phyloP scores from a whole-genome alignment of 2,113 vertebrate genomes.

The Clarias batrachus region DNA sequence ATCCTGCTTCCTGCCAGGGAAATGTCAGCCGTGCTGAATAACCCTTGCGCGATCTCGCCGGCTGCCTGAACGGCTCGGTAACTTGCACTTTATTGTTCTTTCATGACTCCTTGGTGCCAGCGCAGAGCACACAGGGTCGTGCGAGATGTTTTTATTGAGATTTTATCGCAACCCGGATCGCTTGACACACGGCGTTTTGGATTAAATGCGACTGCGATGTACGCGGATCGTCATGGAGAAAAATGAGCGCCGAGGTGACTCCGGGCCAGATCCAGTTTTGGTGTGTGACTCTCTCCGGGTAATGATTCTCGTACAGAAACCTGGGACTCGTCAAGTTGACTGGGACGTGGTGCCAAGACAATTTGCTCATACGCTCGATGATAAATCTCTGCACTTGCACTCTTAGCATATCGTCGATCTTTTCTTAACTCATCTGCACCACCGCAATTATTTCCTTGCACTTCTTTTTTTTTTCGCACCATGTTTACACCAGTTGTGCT shows the following conservation, averaged over 20 bases:
- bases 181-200: neutral
- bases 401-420: constrained; percentile 27
- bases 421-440: constrained; percentile 12
- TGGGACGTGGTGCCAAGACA: constrained; percentile 10
- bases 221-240: neutral
- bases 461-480: neutral
- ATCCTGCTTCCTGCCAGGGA: constrained; percentile 67
- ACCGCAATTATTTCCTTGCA: neutral
- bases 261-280: constrained; percentile 7
- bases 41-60: constrained; percentile 51
- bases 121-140: neutral
- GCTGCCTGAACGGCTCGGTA: constrained; percentile 56
- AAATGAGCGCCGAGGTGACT: constrained; percentile 11
- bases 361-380: constrained; percentile 15
- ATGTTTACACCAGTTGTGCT: neutral
- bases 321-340: constrained; percentile 39
- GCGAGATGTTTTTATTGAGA: neutral
- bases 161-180: neutral
- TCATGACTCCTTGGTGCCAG: constrained; percentile 6
- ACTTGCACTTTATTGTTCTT: constrained; percentile 57
- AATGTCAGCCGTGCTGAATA: constrained; percentile 64
- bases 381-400: constrained; percentile 30
- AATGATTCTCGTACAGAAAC: constrained; percentile 20
- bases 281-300: neutral
- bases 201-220: constrained; percentile 3